phyloP scores from a whole-genome alignment of 2,888 invertebrate genomes.

The Diabrotica balteata region DNA sequence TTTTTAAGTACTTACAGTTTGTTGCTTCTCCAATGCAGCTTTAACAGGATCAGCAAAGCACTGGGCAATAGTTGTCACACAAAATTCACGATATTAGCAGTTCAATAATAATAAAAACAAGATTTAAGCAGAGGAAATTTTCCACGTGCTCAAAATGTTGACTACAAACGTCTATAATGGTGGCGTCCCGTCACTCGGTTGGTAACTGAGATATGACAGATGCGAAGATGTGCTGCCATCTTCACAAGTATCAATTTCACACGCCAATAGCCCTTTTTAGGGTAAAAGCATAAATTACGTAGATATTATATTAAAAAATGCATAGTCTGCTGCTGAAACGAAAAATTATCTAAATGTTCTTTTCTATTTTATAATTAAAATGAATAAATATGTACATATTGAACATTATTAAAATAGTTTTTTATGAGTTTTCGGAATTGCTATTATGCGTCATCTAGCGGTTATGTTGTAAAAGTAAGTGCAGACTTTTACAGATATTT shows the following conservation, averaged over 20 bases:
- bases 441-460: no score
- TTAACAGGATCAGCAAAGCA: constrained; percentile 32
- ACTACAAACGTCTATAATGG: constrained; percentile 67
- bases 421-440: no score
- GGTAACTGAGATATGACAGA: constrained; percentile 35
- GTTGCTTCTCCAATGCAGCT: constrained; percentile 36
- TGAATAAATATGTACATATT: no score
- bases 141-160: constrained; percentile 79
- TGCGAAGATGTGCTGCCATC: constrained; percentile 8
- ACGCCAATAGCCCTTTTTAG: no score
- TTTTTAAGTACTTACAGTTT: constrained; percentile 47
- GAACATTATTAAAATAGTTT: no score
- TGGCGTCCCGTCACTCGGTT: constrained; percentile 66
- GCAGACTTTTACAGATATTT: no score
- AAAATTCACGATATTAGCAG: constrained; percentile 34
- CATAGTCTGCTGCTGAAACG: no score
- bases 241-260: background rate
- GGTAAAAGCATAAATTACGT: no score
- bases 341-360: no score
- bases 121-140: constrained; percentile 42
- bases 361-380: no score
- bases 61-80: constrained; percentile 37
- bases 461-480: no score
- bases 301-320: no score
- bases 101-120: constrained; percentile 40